phyloP scores from a whole-genome alignment of 2,888 invertebrate species.

The Chrysolina americana region DNA sequence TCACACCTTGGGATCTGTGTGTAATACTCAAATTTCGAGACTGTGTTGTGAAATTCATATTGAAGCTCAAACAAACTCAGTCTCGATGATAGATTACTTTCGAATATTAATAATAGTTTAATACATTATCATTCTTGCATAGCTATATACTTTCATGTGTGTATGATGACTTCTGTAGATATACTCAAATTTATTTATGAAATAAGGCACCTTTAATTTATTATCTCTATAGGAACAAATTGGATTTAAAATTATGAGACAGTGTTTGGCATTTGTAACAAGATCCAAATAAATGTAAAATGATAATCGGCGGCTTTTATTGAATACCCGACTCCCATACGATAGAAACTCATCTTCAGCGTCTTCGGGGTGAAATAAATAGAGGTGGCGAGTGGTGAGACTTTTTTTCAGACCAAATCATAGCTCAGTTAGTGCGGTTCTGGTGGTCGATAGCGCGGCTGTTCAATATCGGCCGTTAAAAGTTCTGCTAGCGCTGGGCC shows the following conservation, averaged over 20 bases:
- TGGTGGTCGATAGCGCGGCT: too few species aligned
- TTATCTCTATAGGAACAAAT: constrained; percentile 6
- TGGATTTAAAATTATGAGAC: constrained; percentile 12
- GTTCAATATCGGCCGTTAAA: too few species aligned
- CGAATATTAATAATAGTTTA: not conserved
- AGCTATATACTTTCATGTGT: constrained; percentile 8
- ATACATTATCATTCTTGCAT: not conserved
- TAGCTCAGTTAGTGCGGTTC: too few species aligned
- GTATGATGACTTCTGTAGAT: constrained; percentile 18
- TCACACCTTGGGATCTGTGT: constrained; percentile 8
- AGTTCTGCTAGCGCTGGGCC: too few species aligned
- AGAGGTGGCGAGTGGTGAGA: too few species aligned
- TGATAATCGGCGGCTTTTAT: not conserved
- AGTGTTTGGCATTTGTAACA: constrained; percentile 18
- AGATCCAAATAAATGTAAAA: constrained; percentile 15
- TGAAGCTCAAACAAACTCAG: constrained; percentile 12
- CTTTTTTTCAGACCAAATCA: too few species aligned
- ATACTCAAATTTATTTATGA: constrained; percentile 21
- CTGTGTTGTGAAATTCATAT: constrained; percentile 20
- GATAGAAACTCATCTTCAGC: too few species aligned
- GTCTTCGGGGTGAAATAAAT: too few species aligned
- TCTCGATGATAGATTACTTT: constrained; percentile 12
- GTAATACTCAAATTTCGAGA: constrained; percentile 1
- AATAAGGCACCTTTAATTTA: constrained; percentile 21
- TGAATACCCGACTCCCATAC: not conserved